Evolutionary conservation across 2,888 invertebrate species (phyloP).

Genomic region (Plagodis pulveraria): DNA sequence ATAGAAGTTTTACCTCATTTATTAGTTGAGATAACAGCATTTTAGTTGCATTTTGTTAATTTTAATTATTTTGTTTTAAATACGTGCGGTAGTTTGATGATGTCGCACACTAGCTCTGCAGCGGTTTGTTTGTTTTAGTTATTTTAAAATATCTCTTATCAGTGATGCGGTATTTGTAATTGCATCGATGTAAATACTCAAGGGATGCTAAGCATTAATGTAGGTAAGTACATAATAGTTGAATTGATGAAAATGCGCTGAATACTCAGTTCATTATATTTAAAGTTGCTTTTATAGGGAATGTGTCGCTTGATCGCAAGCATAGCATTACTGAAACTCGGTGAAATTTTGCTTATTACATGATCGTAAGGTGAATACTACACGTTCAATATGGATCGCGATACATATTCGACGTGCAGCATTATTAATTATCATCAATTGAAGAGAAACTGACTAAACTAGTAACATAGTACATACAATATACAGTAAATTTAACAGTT

Average conservation of each 20-base stretch:
- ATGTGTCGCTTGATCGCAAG: too few relatives aligned
- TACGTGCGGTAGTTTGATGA: not conserved
- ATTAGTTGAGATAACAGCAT: not conserved
- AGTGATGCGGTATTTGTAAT: not conserved
- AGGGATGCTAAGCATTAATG: not conserved
- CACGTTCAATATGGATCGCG: too few relatives aligned
- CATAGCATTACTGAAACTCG: not conserved
- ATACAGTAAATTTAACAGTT: too few relatives aligned
- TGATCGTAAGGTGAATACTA: not conserved
- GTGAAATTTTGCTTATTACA: not conserved
- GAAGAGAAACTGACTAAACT: too few relatives aligned
- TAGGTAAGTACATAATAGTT: not conserved
- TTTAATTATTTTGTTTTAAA: not conserved
- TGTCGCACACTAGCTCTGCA: not conserved
- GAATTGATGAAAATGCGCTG: not conserved
- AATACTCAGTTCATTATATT: not conserved
- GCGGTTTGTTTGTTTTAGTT: not conserved
- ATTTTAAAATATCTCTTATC: not conserved
- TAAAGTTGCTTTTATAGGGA: too few relatives aligned
- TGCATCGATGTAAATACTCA: not conserved
- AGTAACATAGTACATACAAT: too few relatives aligned
- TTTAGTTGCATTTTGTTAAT: not conserved
- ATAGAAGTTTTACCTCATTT: too few relatives aligned
- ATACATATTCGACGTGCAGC: too few relatives aligned
- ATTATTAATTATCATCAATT: too few relatives aligned